Evolutionary conservation across 2,888 invertebrate species (phyloP).

Genomic region (Formica aserva): DNA sequence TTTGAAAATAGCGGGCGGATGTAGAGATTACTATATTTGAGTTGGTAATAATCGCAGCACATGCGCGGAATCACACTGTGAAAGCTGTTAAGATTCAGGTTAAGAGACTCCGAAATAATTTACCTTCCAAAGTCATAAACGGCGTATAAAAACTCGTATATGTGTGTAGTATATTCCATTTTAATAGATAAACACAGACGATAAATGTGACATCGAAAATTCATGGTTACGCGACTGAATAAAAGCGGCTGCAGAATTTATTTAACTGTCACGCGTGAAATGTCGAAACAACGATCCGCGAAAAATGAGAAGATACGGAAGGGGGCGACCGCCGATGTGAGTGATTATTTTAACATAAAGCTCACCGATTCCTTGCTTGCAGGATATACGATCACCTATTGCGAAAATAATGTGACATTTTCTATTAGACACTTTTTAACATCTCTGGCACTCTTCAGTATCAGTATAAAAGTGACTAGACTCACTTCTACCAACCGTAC

Average conservation of each 20-base stretch:
- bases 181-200: not conserved
- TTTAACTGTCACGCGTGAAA: constrained; percentile 69
- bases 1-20: constrained; percentile 51
- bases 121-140: not conserved
- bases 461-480: constrained; percentile 55
- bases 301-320: constrained; percentile 68
- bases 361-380: constrained; percentile 32
- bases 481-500: constrained; percentile 16
- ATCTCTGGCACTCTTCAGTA: not conserved
- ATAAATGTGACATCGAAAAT: constrained; percentile 13
- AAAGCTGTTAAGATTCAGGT: constrained; percentile 62
- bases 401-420: constrained; percentile 79
- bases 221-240: constrained; percentile 26
- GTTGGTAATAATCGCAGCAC: constrained; percentile 66
- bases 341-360: constrained; percentile 50
- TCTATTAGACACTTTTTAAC: constrained; percentile 44
- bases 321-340: constrained; percentile 73
- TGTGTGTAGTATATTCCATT: not conserved
- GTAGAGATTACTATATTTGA: not conserved
- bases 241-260: not conserved
- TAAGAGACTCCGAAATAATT: constrained; percentile 52
- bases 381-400: constrained; percentile 78
- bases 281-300: constrained; percentile 78
- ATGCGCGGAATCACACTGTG: constrained; percentile 60
- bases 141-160: constrained; percentile 12